Evolutionary conservation across 1,140 invertebrate species (phyloP).

Genomic region (Ceratina japonica): DNA sequence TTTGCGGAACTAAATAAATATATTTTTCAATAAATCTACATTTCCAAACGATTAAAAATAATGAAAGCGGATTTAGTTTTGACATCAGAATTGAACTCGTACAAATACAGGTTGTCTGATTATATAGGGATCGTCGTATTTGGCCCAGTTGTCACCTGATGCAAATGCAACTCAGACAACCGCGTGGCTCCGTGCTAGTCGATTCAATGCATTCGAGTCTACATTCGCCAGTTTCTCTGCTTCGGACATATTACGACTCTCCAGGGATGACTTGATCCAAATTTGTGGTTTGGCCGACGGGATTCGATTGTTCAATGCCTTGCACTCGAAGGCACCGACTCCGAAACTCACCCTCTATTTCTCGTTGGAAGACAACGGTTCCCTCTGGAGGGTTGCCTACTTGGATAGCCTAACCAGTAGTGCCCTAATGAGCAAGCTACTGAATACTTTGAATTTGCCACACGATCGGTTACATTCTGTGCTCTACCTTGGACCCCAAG

Average conservation of each 20-base stretch:
- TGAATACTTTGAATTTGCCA: constrained; percentile 81
- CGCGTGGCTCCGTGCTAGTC: constrained; percentile 89
- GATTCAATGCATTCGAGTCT: constrained; percentile 87
- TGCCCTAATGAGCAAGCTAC: constrained; percentile 85
- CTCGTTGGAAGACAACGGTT: constrained; percentile 82
- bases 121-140: constrained; percentile 36
- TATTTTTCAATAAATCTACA: neutral
- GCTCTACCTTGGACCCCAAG: constrained; percentile 86
- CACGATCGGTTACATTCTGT: constrained; percentile 82
- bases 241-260: constrained; percentile 91
- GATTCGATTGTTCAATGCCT: constrained; percentile 93
- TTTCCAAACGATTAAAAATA: neutral
- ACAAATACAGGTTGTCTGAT: neutral
- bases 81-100: neutral
- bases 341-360: constrained; percentile 91
- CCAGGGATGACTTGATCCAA: constrained; percentile 94
- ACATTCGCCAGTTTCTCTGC: constrained; percentile 93
- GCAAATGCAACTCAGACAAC: constrained; percentile 86
- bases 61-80: neutral
- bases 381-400: constrained; percentile 90
- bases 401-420: constrained; percentile 84
- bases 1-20: no score
- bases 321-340: constrained; percentile 88
- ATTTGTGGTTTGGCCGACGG: constrained; percentile 95
- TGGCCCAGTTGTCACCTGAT: constrained; percentile 80